Evolutionary conservation across 2,888 invertebrate species (phyloP).

Genomic region (Nomada fabriciana): DNA sequence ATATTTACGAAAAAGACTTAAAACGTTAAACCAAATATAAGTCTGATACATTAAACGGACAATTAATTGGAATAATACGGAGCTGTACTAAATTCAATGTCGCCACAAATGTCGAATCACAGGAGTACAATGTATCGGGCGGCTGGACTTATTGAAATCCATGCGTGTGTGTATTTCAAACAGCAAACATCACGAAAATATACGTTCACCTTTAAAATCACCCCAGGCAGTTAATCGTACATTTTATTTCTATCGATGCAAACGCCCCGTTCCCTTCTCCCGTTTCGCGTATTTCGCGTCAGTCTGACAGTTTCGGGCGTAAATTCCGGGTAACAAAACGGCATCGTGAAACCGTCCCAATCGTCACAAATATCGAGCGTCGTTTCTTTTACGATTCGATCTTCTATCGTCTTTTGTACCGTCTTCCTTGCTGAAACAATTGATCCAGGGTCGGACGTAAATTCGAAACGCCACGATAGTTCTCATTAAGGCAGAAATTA

Average conservation of each 20-base stretch:
- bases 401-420: neutral
- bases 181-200: neutral
- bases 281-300: neutral
- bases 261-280: neutral
- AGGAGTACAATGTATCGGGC: neutral
- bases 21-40: neutral
- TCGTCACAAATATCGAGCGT: neutral
- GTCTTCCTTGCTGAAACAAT: neutral
- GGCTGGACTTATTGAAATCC: neutral
- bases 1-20: too few species aligned
- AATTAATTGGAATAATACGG: neutral
- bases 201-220: neutral
- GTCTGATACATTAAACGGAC: neutral
- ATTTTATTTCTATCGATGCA: neutral
- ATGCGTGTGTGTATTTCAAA: too few species aligned
- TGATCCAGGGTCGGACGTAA: neutral
- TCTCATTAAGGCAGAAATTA: neutral
- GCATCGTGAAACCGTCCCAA: neutral
- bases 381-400: neutral
- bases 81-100: neutral
- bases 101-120: neutral
- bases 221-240: neutral
- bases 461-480: neutral
- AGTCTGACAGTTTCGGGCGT: neutral
- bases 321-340: slow-evolving; percentile 3